Base-by-base conservation (phyloP, 2,797 vertebrate species). In the Pachyuromys duprasi region DNA sequence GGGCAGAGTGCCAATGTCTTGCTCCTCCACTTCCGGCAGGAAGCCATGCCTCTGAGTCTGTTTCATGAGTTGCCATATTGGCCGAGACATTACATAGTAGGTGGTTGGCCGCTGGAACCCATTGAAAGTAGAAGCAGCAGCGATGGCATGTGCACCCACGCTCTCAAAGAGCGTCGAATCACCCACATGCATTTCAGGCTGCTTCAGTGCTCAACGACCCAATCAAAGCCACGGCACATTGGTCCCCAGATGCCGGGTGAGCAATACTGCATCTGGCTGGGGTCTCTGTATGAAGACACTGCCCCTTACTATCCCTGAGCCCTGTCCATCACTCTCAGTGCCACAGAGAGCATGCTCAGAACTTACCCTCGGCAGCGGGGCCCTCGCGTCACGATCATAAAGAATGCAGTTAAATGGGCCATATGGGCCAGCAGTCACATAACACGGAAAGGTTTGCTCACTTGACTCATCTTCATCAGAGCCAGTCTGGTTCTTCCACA, bases 101-200 rank as follows among this genome's bases (percentile, higher is more conserved):
- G 99, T 99, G 76, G 99, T 98, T 0, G 99, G 99, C 94, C 99
- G 99, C 98, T 99, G 99, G 98, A 99, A 99, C 55, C 99, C 99
- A 2, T 99, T 99, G 98, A 99, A 99, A 62, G 99, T 99, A 53
- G 99, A 99, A 78, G 99, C 98, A 0, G 99, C 99, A 0, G 99
- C 99, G 28, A 99, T 99, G 0, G 99, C 99, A 3, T 99, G 99
- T 83, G 99, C 99, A 0, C 99, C 99, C 99, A 99, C 99, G 98
- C 99, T 99, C 83, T 99, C 99, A 98, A 99, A 99, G 18, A 99
- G 98, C 98, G 99, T 98, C 99, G 99, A 99, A 89, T 99, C 99
- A 0, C 99, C 99, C 79, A 99, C 99, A 6, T 99, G 99, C 98
- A 99, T 95, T 95, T 99, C 99, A 0, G 99, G 99, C 97, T 99